Evolutionary conservation across 2,113 vertebrate species (phyloP), one percentile per base, ranked within the genome.

Genomic region (Tragelaphus scriptus): DNA sequence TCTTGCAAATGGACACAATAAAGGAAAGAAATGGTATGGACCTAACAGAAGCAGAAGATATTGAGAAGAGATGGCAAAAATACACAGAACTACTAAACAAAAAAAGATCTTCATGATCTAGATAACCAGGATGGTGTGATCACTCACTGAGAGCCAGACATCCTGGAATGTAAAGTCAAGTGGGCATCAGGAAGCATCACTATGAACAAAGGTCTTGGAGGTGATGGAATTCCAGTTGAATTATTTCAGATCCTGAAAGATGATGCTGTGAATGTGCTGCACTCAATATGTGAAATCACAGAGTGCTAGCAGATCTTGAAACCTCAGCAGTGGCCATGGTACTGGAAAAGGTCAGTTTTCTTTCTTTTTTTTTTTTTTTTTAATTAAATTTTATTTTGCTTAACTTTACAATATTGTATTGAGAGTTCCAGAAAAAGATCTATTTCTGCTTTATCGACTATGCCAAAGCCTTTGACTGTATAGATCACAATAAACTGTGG

Each of bases 251-350:
- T 71, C 68, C 68, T 71, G 68, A 71, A 23, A 71, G 68, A 12
- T 71, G n/a, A 71, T 71, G 68, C 68, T 40, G n/a, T 71, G 17
- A 71, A 71, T 23, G 68, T 71, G 11, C 4, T 40, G n/a, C n/a
- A 71, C n/a, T 23, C 63, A 71, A 40, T 40, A 36, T 12, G 68
- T n/a, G n/a, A n/a, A n/a, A n/a, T n/a, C n/a, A n/a, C n/a, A n/a
- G n/a, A n/a, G n/a, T n/a, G n/a, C n/a, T 5, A 71, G 68, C n/a
- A 40, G 5, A 71, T 40, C 19, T 3, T 5, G 19, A 71, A 71
- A 71, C 2, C n/a, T 71, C n/a, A 71, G n/a, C n/a, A 71, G n/a
- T 71, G 68, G 68, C 10, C n/a, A 40, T 0, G 0, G 68, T 19
- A 40, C n/a, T 21, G 1, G n/a, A 40, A 71, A 71, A 23, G 19